These are phyloP conservation scores for Lophochroa leadbeateri DNA, from an alignment of 2,113 vertebrate species.

Conservation along the genomic window DNA sequence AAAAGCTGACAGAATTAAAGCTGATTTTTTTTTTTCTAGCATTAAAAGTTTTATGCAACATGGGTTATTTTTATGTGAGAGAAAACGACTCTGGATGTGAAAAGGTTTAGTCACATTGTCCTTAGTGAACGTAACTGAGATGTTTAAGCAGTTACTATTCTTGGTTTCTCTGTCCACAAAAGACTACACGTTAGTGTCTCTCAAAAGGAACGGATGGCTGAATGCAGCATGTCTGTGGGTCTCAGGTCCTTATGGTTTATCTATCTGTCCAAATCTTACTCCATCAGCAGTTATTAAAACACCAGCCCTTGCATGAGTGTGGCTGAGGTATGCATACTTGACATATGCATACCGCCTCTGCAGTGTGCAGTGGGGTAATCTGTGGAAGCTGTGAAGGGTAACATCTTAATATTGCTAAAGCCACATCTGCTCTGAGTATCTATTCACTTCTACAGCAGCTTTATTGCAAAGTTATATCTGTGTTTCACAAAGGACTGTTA, in stretches of 20 bases:
- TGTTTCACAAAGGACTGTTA: neutral
- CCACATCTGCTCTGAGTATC: neutral
- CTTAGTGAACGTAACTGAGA: neutral
- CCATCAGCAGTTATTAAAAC: neutral
- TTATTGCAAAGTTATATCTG: fast-evolving
- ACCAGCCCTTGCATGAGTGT: neutral
- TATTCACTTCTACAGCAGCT: neutral
- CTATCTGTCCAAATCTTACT: neutral
- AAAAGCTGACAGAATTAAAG: neutral
- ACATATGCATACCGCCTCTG: neutral
- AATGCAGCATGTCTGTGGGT: neutral
- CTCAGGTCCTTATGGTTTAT: neutral
- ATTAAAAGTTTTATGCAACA: neutral
- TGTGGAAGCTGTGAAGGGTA: neutral
- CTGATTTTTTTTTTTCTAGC: neutral
- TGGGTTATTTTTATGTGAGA: neutral
- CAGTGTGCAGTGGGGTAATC: neutral
- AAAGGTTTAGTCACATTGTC: neutral
- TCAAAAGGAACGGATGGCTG: neutral
- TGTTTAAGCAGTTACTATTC: neutral
- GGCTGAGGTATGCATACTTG: neutral
- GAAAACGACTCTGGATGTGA: neutral
- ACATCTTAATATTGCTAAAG: neutral
- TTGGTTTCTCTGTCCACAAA: neutral
- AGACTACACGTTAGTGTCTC: fast-evolving